Evolutionary conservation across 2,888 invertebrate genomes (phyloP).

Genomic region (Lapara coniferarum): DNA sequence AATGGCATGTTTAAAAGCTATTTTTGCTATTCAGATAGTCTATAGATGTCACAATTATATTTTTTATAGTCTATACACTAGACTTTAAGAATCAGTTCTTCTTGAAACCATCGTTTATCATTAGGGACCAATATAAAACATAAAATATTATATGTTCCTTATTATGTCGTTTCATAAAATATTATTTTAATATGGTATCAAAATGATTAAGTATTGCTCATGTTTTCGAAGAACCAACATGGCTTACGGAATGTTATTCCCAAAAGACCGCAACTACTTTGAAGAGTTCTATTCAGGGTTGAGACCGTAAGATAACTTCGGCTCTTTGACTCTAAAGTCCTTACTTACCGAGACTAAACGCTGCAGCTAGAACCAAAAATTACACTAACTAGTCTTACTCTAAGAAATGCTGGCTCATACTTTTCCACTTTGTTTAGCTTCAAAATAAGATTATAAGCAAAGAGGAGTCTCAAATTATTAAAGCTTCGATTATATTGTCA

Average conservation of each 20-base stretch:
- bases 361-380: slow-evolving; percentile 3
- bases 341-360: slow-evolving; percentile 2
- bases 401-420: not conserved
- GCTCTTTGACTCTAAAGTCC: slow-evolving; percentile 26
- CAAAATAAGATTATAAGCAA: slow-evolving; percentile 9
- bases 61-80: too few species aligned
- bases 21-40: too few species aligned
- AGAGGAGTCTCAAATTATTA: slow-evolving; percentile 20
- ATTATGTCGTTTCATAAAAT: too few species aligned
- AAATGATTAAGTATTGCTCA: not conserved
- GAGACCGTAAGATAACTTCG: slow-evolving; percentile 29
- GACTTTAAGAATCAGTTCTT: too few species aligned
- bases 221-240: slow-evolving; percentile 6
- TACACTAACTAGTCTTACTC: not conserved
- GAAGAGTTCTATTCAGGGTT: slow-evolving; percentile 35
- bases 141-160: too few species aligned
- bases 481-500: slow-evolving; percentile 14
- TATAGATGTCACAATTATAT: too few species aligned
- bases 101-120: too few species aligned
- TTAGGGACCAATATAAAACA: too few species aligned
- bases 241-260: slow-evolving; percentile 34
- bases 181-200: too few species aligned
- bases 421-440: not conserved
- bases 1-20: too few species aligned
- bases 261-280: slow-evolving; percentile 38